These are phyloP conservation scores for Drosophila kurseongensis DNA, from an alignment of 1,140 invertebrate species.

Conservation along the genomic window DNA sequence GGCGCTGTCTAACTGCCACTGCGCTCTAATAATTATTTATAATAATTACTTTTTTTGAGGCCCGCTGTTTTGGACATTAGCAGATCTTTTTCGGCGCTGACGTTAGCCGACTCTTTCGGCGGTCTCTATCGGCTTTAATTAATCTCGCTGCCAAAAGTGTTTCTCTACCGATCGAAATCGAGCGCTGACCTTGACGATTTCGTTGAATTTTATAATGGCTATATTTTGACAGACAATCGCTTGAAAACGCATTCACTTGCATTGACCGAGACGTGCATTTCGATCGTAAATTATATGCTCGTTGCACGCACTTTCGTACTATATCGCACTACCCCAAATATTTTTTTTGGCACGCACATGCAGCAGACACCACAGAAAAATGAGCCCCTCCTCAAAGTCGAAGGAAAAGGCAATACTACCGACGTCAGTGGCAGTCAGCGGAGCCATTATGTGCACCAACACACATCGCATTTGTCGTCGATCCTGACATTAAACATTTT, in stretches of 20 bases:
- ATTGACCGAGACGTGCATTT: slow-evolving; percentile 43
- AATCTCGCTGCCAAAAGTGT: slow-evolving; percentile 61
- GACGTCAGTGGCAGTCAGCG: slow-evolving; percentile 8
- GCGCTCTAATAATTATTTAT: slow-evolving; percentile 82
- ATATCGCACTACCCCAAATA: slow-evolving; percentile 49
- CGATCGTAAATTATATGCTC: slow-evolving; percentile 23
- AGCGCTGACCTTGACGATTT: slow-evolving; percentile 63
- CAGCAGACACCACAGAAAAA: slow-evolving; percentile 15
- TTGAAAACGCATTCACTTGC: slow-evolving; percentile 35
- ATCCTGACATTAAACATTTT: slow-evolving; percentile 73
- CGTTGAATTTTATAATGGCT: slow-evolving; percentile 9
- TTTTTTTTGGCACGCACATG: slow-evolving; percentile 54
- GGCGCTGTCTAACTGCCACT: slow-evolving; percentile 66
- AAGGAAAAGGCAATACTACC: slow-evolving; percentile 3
- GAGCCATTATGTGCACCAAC: slow-evolving; percentile 24
- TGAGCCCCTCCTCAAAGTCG: background rate
- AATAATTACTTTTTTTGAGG: slow-evolving; percentile 73
- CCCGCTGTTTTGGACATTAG: slow-evolving; percentile 69
- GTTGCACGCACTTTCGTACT: slow-evolving; percentile 54
- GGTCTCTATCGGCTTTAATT: slow-evolving; percentile 57
- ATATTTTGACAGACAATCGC: slow-evolving; percentile 19
- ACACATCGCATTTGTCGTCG: slow-evolving; percentile 63
- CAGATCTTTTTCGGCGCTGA: slow-evolving; percentile 42
- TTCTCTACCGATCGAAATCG: slow-evolving; percentile 62
- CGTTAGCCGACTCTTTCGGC: slow-evolving; percentile 10